A percentile compares a stretch with the other conserved stretches of the same genome.
These are phyloP conservation scores for Tipula confusa DNA, from an alignment of 2,888 invertebrate genomes.

Conservation along the genomic window DNA sequence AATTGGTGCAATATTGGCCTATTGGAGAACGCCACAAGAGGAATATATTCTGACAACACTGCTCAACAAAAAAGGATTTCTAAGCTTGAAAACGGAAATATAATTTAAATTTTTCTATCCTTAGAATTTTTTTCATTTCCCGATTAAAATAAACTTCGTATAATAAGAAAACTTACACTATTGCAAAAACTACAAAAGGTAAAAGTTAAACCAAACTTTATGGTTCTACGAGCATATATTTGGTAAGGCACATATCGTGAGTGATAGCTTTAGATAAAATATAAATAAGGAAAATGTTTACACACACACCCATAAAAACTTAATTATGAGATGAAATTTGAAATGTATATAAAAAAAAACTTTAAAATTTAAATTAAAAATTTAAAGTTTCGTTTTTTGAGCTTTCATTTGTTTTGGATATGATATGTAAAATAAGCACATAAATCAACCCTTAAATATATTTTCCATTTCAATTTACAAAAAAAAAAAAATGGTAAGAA, in stretches of 20 bases:
- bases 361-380: slow-evolving; percentile 3
- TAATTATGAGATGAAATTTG: neutral
- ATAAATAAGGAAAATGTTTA: neutral
- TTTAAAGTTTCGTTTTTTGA: neutral
- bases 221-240: neutral
- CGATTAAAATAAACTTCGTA: too few species aligned
- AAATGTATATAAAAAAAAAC: neutral
- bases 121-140: too few species aligned
- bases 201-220: neutral
- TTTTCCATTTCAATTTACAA: neutral
- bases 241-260: neutral
- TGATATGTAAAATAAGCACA: neutral
- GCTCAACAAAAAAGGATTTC: too few species aligned
- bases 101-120: too few species aligned
- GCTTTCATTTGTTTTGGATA: neutral
- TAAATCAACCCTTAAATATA: slow-evolving; percentile 15
- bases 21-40: too few species aligned
- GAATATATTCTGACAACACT: too few species aligned
- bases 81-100: too few species aligned
- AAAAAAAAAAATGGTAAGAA: neutral
- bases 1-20: too few species aligned
- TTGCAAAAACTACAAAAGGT: neutral
- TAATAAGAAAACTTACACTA: too few species aligned
- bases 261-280: neutral
- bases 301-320: neutral